Evolutionary conservation across 1,140 invertebrate genomes (phyloP).

Genomic region (Antheraea pernyi): DNA sequence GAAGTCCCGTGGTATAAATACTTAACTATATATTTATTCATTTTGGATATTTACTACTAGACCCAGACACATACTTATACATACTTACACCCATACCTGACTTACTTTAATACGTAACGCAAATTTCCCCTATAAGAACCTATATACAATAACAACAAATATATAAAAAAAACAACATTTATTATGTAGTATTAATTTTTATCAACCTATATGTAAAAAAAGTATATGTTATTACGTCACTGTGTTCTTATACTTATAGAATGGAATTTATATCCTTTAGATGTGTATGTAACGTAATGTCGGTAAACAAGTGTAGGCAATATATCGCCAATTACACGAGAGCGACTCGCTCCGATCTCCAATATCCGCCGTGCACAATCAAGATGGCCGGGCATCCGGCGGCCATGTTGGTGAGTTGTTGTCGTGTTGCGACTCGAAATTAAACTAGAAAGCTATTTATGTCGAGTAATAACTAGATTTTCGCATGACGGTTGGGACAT

Average conservation of each 20-base stretch:
- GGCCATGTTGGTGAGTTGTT: slow-evolving; percentile 45
- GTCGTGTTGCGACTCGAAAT: slow-evolving; percentile 13
- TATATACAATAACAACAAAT: too few relatives aligned
- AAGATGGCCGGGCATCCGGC: slow-evolving; percentile 64
- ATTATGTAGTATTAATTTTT: too few relatives aligned
- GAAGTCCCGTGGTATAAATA: too few relatives aligned
- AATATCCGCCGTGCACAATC: slow-evolving; percentile 63
- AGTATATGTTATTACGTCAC: not conserved
- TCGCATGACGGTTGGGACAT: not conserved
- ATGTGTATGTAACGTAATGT: slow-evolving; percentile 8
- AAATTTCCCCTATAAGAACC: too few relatives aligned
- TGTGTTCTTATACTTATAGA: not conserved
- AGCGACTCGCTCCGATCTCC: slow-evolving; percentile 40
- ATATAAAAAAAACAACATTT: too few relatives aligned
- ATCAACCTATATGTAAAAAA: too few relatives aligned
- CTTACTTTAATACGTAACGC: too few relatives aligned
- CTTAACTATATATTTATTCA: too few relatives aligned
- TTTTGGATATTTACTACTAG: too few relatives aligned
- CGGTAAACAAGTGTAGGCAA: slow-evolving; percentile 42
- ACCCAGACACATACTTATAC: too few relatives aligned
- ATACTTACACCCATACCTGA: too few relatives aligned
- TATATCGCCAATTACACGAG: slow-evolving; percentile 51
- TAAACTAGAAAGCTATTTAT: not conserved
- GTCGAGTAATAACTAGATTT: slow-evolving; percentile 3
- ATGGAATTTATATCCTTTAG: not conserved